A percentile compares a stretch with the other conserved stretches of the same genome.
Evolutionary conservation across 2,113 vertebrate species (phyloP).

Genomic region (Turnix velox): DNA sequence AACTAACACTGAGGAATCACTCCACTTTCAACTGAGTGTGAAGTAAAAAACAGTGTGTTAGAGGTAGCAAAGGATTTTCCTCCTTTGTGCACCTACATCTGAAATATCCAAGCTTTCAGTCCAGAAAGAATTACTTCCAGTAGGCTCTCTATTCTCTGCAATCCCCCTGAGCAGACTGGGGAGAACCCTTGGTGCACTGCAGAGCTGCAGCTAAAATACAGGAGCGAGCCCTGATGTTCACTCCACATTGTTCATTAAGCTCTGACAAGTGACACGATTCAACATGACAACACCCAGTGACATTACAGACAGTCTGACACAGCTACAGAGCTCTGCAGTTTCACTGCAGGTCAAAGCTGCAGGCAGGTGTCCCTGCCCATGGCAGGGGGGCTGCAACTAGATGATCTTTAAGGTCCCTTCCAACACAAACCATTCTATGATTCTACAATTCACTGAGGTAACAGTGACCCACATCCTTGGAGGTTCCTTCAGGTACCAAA

Average conservation of each 20-base stretch:
- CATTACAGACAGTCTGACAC: neutral
- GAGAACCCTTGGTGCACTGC: neutral
- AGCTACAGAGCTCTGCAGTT: neutral
- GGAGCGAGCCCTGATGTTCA: neutral
- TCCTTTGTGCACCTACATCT: neutral
- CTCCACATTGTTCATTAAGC: neutral
- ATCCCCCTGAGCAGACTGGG: neutral
- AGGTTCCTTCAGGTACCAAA: neutral
- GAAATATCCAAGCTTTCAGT: neutral
- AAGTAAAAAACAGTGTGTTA: neutral
- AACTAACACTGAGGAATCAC: neutral
- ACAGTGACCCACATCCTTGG: constrained; percentile 25
- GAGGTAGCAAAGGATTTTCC: neutral
- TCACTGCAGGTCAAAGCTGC: neutral
- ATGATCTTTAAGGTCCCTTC: too few species aligned
- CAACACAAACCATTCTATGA: too few species aligned
- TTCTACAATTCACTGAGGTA: neutral
- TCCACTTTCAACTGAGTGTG: neutral
- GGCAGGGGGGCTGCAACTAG: too few species aligned
- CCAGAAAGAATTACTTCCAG: neutral
- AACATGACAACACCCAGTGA: neutral
- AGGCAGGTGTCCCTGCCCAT: too few species aligned
- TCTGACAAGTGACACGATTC: constrained; percentile 24
- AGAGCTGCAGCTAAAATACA: neutral
- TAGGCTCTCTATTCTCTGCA: neutral